Percentiles rank a stretch among this genome's conserved stretches.
Evolutionary conservation across 1,140 invertebrate species (phyloP).

Genomic region (Ganaspis sp.): DNA sequence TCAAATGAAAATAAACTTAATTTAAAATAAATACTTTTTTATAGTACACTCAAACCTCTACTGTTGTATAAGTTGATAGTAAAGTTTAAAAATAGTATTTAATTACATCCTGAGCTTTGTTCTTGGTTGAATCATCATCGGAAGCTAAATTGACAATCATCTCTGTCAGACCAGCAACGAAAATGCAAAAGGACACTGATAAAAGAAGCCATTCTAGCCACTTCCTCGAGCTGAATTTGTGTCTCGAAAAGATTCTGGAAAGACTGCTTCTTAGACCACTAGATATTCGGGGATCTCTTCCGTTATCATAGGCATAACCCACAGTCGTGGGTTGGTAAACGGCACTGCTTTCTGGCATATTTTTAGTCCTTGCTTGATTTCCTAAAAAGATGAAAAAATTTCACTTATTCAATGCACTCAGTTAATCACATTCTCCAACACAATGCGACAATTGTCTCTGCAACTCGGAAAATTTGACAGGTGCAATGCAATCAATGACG

Average conservation of each 20-base stretch:
- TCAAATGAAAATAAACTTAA: background rate
- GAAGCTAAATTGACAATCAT: constrained; percentile 68
- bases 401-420: background rate
- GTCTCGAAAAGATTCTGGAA: constrained; percentile 70
- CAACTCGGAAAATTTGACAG: background rate
- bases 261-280: constrained; percentile 67
- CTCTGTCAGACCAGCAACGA: constrained; percentile 68
- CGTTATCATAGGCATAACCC: constrained; percentile 71
- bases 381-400: background rate
- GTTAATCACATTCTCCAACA: background rate
- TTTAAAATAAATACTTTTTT: background rate
- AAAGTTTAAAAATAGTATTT: background rate
- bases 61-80: background rate
- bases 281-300: constrained; percentile 60
- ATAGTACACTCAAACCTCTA: background rate
- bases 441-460: constrained; percentile 11
- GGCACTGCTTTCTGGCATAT: constrained; percentile 72
- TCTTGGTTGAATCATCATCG: constrained; percentile 44
- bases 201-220: constrained; percentile 73
- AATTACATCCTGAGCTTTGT: constrained; percentile 38
- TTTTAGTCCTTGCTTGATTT: constrained; percentile 21
- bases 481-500: constrained; percentile 19
- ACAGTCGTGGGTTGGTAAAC: constrained; percentile 75
- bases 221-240: constrained; percentile 71
- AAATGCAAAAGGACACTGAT: constrained; percentile 67